These are phyloP conservation scores for Balearica regulorum DNA, from an alignment of 2,797 vertebrate genomes.

Conservation along the genomic window DNA sequence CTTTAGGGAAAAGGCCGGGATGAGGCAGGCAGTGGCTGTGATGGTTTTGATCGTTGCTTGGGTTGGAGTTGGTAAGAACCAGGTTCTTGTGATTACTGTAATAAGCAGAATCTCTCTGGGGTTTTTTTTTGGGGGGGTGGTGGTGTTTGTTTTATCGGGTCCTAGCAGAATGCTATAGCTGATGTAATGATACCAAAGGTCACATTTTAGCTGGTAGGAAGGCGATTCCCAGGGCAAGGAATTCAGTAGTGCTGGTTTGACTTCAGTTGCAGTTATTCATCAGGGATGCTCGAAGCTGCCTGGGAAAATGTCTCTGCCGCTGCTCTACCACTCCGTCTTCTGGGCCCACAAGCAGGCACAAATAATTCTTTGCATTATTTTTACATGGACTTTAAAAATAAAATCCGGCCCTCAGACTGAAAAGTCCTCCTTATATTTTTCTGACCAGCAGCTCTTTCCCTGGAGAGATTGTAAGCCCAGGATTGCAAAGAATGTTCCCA, in stretches of 20 bases:
- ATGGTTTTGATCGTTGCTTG: too few species aligned
- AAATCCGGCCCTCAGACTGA: background rate
- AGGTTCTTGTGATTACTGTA: background rate
- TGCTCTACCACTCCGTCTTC: fast-evolving
- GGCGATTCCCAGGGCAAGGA: background rate
- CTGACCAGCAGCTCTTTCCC: background rate
- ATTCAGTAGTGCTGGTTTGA: background rate
- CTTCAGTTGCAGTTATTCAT: background rate
- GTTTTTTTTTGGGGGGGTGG: too few species aligned
- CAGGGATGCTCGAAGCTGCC: background rate
- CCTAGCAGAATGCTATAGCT: background rate
- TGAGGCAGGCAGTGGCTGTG: background rate
- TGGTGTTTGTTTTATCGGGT: fast-evolving
- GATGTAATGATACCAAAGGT: background rate
- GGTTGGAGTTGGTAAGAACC: background rate
- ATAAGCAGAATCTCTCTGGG: background rate
- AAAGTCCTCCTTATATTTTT: background rate
- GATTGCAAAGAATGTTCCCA: slow-evolving; percentile 16
- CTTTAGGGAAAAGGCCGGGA: background rate
- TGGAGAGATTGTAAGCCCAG: background rate
- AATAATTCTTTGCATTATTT: background rate
- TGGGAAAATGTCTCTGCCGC: background rate
- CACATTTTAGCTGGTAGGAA: background rate
- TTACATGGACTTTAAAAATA: background rate
- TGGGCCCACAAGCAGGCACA: background rate